Percentiles rank a stretch among this genome's conserved stretches.
Evolutionary conservation across 2,888 invertebrate species (phyloP).

Genomic region (Andrena fulva): DNA sequence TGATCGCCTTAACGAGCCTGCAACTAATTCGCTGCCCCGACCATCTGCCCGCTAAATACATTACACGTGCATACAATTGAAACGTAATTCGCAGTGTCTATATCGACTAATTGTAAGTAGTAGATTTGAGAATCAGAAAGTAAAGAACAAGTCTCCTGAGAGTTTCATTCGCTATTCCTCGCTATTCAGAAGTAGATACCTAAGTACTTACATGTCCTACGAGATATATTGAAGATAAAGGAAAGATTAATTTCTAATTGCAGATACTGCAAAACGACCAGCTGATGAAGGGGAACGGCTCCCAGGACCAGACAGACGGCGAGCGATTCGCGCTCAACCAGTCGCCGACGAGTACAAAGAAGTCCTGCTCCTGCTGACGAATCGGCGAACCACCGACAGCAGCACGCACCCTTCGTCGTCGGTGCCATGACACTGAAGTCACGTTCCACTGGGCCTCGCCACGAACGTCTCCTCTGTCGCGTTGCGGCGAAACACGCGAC

Average conservation of each 20-base stretch:
- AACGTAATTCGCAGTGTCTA: no score
- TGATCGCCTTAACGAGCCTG: conserved; percentile 49
- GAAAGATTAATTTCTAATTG: background rate
- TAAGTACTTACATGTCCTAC: no score
- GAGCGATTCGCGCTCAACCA: conserved; percentile 89
- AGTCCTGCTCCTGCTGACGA: conserved; percentile 88
- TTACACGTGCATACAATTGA: no score
- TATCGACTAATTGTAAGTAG: no score
- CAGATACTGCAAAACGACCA: conserved; percentile 93
- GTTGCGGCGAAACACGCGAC: background rate
- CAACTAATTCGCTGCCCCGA: conserved; percentile 20
- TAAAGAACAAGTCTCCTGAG: no score
- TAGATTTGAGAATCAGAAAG: no score
- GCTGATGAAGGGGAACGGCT: conserved; percentile 89
- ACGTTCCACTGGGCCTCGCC: conserved; percentile 20
- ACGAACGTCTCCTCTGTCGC: conserved; percentile 10
- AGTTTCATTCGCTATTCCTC: no score
- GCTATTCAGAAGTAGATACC: no score
- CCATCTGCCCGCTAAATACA: conserved; percentile 7
- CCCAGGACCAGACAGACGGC: conserved; percentile 86
- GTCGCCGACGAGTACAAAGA: conserved; percentile 85
- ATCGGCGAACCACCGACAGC: conserved; percentile 58
- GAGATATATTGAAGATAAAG: background rate
- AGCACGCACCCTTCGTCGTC: conserved; percentile 35
- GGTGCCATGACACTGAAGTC: conserved; percentile 49